Conservation (phyloP, 1,140 invertebrate genomes). For the Pogonus chalceus region DNA sequence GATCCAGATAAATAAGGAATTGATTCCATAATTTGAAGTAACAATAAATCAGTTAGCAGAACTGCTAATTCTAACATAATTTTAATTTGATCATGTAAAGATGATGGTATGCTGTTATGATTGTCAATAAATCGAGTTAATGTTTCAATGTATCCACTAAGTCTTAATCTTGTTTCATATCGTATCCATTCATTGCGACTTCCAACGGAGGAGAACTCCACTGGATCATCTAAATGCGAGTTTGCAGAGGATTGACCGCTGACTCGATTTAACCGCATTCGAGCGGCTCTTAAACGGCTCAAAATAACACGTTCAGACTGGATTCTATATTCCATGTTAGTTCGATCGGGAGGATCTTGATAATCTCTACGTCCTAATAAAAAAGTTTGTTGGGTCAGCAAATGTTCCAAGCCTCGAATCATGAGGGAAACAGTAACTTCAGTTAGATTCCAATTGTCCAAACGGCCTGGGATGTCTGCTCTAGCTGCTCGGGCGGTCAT, state of each 20-base stretch:
- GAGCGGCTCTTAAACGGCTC: neutral
- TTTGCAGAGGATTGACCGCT: neutral
- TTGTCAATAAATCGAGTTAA: neutral
- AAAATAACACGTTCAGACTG: neutral
- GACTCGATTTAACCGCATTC: neutral
- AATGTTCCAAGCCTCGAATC: slow-evolving; percentile 16
- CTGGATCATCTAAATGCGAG: neutral
- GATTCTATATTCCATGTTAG: neutral
- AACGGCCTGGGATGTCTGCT: neutral
- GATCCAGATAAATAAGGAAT: slow-evolving; percentile 27
- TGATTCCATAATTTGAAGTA: slow-evolving; percentile 30
- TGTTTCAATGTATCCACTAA: neutral
- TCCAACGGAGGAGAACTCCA: neutral
- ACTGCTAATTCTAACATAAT: slow-evolving; percentile 25
- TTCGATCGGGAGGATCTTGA: neutral
- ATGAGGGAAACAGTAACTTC: slow-evolving; percentile 9
- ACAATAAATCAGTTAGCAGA: slow-evolving; percentile 26
- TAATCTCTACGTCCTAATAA: slow-evolving; percentile 7
- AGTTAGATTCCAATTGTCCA: neutral
- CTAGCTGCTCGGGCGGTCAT: neutral
- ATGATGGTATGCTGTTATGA: neutral
- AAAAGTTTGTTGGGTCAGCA: slow-evolving; percentile 17
- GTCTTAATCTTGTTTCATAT: neutral
- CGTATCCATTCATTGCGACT: neutral
- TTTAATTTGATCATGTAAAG: neutral